A percentile compares a stretch with the other conserved stretches of the same genome.
Conservation (phyloP, 2,888 invertebrate species). For the Augochlorella aurata region DNA sequence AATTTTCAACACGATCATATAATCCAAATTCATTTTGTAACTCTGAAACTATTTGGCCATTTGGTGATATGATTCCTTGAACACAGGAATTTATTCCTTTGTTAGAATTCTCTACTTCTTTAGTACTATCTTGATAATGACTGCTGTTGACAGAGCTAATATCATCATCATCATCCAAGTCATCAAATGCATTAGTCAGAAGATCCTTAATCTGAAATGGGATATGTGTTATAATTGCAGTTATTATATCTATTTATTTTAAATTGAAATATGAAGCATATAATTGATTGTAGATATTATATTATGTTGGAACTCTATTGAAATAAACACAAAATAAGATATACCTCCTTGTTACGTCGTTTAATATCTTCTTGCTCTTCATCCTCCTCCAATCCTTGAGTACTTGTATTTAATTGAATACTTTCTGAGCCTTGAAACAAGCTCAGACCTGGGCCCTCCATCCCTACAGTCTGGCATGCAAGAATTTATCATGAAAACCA, state of each 20-base stretch:
- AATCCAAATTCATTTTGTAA: conserved; percentile 72
- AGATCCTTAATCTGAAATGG: conserved; percentile 85
- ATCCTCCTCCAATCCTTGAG: conserved; percentile 86
- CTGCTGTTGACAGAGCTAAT: conserved; percentile 85
- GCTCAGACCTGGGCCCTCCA: conserved; percentile 86
- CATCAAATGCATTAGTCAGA: conserved; percentile 87
- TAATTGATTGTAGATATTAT: background rate
- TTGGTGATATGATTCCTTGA: conserved; percentile 52
- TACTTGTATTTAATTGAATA: conserved; percentile 86
- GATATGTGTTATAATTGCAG: background rate
- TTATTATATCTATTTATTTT: background rate
- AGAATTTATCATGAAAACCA: conserved; percentile 64
- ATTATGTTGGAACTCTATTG: background rate
- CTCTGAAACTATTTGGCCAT: conserved; percentile 69
- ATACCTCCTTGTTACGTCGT: conserved; percentile 87
- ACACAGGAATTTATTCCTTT: conserved; percentile 56
- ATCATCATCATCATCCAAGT: conserved; percentile 86
- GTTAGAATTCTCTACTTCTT: conserved; percentile 63
- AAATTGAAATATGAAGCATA: background rate
- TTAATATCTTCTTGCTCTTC: conserved; percentile 88
- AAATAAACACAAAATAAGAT: conserved; percentile 4
- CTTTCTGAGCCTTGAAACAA: conserved; percentile 87
- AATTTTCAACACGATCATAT: conserved; percentile 62
- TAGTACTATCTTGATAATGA: conserved; percentile 71
- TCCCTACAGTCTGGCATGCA: conserved; percentile 70